Evolutionary conservation across 2,797 vertebrate species (phyloP).

Genomic region (Stomatorhinus walkeri): DNA sequence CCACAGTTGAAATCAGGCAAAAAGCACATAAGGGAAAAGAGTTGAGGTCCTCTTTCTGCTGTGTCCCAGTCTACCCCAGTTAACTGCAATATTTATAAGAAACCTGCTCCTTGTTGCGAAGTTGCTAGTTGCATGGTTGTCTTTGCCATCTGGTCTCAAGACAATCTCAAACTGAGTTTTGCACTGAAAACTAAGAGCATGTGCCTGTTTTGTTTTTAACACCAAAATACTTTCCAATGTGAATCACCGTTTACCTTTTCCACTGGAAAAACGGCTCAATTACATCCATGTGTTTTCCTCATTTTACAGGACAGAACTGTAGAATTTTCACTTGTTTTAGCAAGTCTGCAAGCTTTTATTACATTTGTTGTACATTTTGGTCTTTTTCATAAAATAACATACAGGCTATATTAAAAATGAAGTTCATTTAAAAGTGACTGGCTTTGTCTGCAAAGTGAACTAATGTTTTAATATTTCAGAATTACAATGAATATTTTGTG

Average conservation of each 20-base stretch:
- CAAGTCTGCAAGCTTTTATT: neutral
- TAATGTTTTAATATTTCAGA: neutral
- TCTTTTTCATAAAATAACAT: neutral
- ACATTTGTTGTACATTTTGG: neutral
- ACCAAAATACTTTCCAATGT: constrained; percentile 32
- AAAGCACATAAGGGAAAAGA: neutral
- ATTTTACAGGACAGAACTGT: constrained; percentile 7
- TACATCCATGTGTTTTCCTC: constrained; percentile 35
- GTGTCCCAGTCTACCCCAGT: neutral
- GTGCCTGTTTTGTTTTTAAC: neutral
- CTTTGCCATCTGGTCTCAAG: neutral
- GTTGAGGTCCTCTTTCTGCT: neutral
- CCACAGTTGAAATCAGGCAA: neutral
- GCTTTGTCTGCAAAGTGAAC: neutral
- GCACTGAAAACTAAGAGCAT: constrained; percentile 10
- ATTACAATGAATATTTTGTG: neutral
- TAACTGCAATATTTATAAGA: neutral
- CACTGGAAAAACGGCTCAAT: constrained; percentile 33
- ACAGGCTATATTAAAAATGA: neutral
- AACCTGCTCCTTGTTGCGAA: neutral
- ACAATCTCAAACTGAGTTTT: neutral
- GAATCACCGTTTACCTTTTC: constrained; percentile 36
- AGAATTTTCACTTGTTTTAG: neutral
- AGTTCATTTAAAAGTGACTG: neutral
- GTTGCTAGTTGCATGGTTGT: neutral